Percentiles rank a stretch among this genome's conserved stretches.
Evolutionary conservation across 2,888 invertebrate genomes (phyloP).

Genomic region (Patella pellucida): DNA sequence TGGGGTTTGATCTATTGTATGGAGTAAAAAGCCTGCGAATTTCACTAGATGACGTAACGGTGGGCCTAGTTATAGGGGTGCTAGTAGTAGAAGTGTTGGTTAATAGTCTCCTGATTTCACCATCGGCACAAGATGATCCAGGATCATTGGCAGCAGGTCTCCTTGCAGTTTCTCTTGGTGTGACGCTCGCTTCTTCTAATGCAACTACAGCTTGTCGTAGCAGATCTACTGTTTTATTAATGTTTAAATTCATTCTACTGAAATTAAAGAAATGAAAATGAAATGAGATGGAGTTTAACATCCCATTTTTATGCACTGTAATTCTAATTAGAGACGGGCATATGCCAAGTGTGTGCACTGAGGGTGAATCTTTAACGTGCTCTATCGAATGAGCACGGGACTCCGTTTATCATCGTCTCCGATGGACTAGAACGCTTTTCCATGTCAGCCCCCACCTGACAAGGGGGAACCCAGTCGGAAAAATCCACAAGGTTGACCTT

Average conservation of each 20-base stretch:
- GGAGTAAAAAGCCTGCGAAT: neutral
- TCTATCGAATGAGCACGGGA: too few species aligned
- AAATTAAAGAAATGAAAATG: neutral
- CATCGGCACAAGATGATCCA: neutral
- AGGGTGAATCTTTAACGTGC: too few species aligned
- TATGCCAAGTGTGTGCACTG: too few species aligned
- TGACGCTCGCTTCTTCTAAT: neutral
- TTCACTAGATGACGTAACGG: neutral
- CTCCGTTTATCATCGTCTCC: too few species aligned
- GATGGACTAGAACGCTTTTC: too few species aligned
- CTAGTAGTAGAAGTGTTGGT: conserved; percentile 3
- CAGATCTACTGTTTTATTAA: conserved; percentile 1
- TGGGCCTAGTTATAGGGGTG: neutral
- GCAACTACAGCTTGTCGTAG: conserved; percentile 6
- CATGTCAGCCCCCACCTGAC: too few species aligned
- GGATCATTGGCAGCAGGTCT: conserved; percentile 8
- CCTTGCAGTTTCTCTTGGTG: conserved; percentile 1
- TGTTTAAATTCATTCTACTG: conserved; percentile 5
- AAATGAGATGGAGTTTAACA: too few species aligned
- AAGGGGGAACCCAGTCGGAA: too few species aligned
- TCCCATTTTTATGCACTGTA: too few species aligned
- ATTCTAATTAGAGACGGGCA: too few species aligned
- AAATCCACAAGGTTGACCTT: too few species aligned
- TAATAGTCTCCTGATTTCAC: neutral
- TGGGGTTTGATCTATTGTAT: conserved; percentile 3